phyloP scores from a whole-genome alignment of 2,797 vertebrate species.

The Lutjanus campechanus region DNA sequence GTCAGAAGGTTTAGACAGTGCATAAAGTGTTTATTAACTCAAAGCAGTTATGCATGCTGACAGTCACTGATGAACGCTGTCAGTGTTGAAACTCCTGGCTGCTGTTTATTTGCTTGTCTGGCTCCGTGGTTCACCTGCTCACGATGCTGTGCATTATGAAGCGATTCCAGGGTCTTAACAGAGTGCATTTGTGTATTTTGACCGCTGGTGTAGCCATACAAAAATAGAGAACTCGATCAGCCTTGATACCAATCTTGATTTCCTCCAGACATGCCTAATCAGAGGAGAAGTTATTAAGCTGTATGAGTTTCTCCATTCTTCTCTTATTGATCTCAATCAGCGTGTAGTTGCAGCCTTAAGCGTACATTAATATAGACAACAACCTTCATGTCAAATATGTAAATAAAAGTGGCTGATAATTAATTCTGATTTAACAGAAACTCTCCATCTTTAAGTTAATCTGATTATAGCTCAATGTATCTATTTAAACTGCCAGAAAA shows the following conservation, averaged over 20 bases:
- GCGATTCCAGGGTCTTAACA: conserved; percentile 10
- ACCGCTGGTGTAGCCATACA: neutral
- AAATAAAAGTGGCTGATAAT: neutral
- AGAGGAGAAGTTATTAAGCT: too few relatives aligned
- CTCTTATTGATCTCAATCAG: neutral
- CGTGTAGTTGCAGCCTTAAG: neutral
- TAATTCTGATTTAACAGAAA: neutral
- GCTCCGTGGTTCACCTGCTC: conserved; percentile 1
- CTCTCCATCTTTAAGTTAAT: neutral
- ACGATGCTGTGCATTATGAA: conserved; percentile 2
- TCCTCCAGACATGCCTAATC: too few relatives aligned
- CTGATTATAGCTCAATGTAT: too few relatives aligned
- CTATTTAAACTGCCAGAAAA: neutral
- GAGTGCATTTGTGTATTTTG: conserved; percentile 7
- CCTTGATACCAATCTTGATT: neutral
- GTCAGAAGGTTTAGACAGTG: neutral
- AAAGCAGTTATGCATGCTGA: conserved; percentile 5
- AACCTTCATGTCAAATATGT: neutral
- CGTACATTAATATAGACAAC: too few relatives aligned
- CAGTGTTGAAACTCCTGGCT: conserved; percentile 15
- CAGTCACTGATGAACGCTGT: conserved; percentile 25
- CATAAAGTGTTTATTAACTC: conserved; percentile 12
- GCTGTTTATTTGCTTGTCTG: conserved; percentile 10
- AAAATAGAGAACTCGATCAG: neutral
- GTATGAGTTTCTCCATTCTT: neutral